Percentiles rank a stretch among this genome's conserved stretches.
phyloP scores from a whole-genome alignment of 2,797 vertebrate genomes.

The Mormyrops boulengeri region DNA sequence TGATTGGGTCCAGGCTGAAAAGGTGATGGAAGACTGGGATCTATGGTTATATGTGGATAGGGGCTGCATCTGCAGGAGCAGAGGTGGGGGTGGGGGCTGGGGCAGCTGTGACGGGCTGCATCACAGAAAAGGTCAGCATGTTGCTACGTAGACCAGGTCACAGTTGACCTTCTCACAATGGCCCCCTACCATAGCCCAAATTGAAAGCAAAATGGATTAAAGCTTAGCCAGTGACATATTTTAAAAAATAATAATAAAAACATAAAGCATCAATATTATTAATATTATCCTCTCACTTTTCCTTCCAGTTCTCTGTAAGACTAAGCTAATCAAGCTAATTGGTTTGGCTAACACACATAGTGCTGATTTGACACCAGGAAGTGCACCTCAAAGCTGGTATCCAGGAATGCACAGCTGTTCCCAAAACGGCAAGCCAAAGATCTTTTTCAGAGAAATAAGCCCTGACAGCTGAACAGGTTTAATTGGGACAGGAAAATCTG shows the following conservation, averaged over 20 bases:
- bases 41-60: conserved; percentile 8
- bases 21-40: neutral
- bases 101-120: conserved; percentile 25
- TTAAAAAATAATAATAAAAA: neutral
- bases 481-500: neutral
- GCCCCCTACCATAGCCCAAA: neutral
- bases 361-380: neutral
- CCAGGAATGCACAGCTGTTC: neutral
- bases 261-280: neutral
- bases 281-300: neutral
- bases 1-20: conserved; percentile 51
- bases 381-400: neutral
- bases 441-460: neutral
- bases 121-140: conserved; percentile 16
- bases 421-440: neutral
- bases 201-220: neutral
- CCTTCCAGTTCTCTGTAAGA: neutral
- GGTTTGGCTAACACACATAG: neutral
- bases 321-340: conserved; percentile 2
- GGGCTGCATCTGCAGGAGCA: conserved; percentile 18
- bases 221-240: neutral
- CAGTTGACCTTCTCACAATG: neutral
- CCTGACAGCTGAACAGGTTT: conserved; percentile 2
- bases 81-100: conserved; percentile 10
- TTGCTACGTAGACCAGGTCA: neutral